Evolutionary conservation across 2,797 vertebrate genomes (phyloP).

Genomic region (Harpagifer antarcticus): DNA sequence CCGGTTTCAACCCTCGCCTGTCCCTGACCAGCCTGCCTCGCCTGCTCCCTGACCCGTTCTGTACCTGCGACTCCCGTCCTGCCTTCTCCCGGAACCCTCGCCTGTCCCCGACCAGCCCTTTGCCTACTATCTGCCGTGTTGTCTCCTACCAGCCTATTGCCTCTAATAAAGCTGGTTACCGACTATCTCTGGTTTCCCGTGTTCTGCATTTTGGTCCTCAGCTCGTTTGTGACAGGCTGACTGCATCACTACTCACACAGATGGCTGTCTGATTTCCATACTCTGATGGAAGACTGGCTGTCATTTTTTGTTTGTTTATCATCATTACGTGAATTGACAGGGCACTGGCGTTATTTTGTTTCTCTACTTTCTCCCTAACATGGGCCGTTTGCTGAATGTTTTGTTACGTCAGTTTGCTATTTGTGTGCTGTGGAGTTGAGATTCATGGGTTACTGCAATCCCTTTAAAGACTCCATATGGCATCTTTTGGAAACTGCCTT

Average conservation of each 20-base stretch:
- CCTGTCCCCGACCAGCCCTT: no score
- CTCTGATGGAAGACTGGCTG: slow-evolving; percentile 28
- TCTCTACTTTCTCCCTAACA: slow-evolving; percentile 29
- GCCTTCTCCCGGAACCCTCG: no score
- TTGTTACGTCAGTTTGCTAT: slow-evolving; percentile 19
- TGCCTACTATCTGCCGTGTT: no score
- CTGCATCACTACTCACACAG: slow-evolving; percentile 14
- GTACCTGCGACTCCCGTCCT: no score
- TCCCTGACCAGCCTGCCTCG: no score
- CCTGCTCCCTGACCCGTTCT: no score
- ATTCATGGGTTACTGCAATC: slow-evolving; percentile 26
- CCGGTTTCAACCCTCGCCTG: no score
- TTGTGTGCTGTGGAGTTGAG: slow-evolving; percentile 12
- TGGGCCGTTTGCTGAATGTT: slow-evolving; percentile 39
- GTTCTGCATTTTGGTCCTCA: no score
- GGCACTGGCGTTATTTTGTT: slow-evolving; percentile 42
- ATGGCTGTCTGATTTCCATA: slow-evolving; percentile 24
- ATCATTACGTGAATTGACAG: slow-evolving; percentile 54
- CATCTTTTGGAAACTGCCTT: not conserved
- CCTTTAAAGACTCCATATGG: slow-evolving; percentile 8
- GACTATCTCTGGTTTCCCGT: no score
- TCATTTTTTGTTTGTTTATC: slow-evolving; percentile 56
- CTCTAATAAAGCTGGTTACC: no score
- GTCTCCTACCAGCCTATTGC: no score
- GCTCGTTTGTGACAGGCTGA: no score